Base-by-base conservation (phyloP, 2,113 vertebrate genomes). In the Ranitomeya imitator region DNA sequence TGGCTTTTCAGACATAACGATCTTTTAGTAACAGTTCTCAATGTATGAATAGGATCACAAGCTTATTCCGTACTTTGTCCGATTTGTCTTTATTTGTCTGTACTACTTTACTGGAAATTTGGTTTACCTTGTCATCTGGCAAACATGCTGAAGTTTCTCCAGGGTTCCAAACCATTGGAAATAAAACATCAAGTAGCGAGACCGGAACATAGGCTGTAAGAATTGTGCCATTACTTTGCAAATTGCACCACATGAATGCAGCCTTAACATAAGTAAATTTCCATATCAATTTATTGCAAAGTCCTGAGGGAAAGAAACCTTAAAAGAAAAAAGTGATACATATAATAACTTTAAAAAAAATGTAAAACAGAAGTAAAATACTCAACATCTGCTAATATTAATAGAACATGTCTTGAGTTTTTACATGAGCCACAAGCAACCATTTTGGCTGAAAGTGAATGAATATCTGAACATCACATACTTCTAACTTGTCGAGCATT, bases 241-340 rank as follows among this genome's bases (percentile, higher is more conserved):
- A 87, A 87, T 87, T 87, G 65, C 78, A 87, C 85, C 77, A 55
- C 63, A 87, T 87, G 77, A 80, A 71, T 63, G 11, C 23, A 55
- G 76, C n/a, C 67, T 79, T 57, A 86, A 63, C 55, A 80, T 80
- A 80, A 80, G 63, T 57, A 69, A 5, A 87, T 87, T 80, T 57
- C 77, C 51, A 87, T 79, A 63, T 87, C 61, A 87, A 80, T 87
- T 65, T 57, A 71, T 80, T 31, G 73, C 59, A 52, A n/a, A 78
- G 73, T 86, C 85, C 59, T 10, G 57, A 86, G 85, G 57, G 61
- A 23, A 77, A n/a, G 26, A 51, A 85, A 77, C 19, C 26, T 45
- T 85, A 4, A 76, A 51, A 45, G 23, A 2, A 77, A 76, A 10
- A 79, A 63, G 31, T 78, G 59, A 77, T 59, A 77, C 6, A 83